Evolutionary conservation across 2,113 vertebrate genomes (phyloP).

Genomic region (Ploceus nigricollis): DNA sequence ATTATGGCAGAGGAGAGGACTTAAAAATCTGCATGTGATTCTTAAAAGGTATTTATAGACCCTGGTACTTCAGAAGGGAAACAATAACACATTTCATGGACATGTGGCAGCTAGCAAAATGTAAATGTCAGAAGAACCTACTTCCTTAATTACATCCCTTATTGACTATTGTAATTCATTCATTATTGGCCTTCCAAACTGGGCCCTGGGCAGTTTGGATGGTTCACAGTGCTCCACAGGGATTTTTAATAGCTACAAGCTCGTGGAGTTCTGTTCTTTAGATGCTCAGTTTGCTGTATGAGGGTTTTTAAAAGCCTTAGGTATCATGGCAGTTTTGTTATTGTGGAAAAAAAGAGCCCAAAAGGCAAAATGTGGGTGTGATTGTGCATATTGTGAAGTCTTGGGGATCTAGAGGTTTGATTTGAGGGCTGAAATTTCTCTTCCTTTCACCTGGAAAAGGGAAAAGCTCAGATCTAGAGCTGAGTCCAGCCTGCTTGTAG

Average conservation of each 20-base stretch:
- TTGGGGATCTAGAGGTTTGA: background rate
- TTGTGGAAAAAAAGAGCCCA: background rate
- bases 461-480: background rate
- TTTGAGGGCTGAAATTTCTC: background rate
- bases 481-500: background rate
- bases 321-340: background rate
- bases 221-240: background rate
- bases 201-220: background rate
- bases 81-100: background rate
- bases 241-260: background rate
- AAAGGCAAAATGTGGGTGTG: background rate
- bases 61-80: background rate
- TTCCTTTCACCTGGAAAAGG: background rate
- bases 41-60: background rate
- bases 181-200: background rate
- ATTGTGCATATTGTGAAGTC: background rate
- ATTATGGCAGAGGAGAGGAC: background rate
- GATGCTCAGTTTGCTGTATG: background rate
- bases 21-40: background rate
- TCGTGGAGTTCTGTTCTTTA: background rate
- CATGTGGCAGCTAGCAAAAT: background rate
- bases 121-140: slow-evolving; percentile 20
- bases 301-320: background rate
- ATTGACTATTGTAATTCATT: slow-evolving; percentile 33
- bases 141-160: slow-evolving; percentile 22